Evolutionary conservation across 2,113 vertebrate genomes (phyloP).

Genomic region (Pangasianodon gigas): DNA sequence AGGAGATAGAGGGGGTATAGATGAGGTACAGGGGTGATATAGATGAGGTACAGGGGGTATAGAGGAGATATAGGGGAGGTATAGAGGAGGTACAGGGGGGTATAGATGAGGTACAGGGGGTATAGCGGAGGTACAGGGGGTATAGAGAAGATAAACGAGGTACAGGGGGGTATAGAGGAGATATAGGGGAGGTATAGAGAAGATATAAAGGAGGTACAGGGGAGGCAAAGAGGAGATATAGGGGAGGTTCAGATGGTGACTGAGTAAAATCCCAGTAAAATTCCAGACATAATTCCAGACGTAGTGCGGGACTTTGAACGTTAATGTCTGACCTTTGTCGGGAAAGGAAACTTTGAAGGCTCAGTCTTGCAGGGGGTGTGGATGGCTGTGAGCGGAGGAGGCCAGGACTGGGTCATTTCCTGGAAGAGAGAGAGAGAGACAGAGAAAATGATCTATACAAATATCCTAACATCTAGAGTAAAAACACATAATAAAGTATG

Average conservation of each 20-base stretch:
- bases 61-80: not conserved
- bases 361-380: conserved; percentile 99
- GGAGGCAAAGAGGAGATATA: not conserved
- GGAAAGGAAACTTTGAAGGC: conserved; percentile 98
- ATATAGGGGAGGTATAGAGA: not conserved
- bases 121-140: too few species aligned
- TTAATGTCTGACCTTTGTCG: conserved; percentile 88
- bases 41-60: not conserved
- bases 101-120: not conserved
- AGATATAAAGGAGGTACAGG: not conserved
- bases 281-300: too few species aligned
- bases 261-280: not conserved
- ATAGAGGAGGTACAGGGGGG: not conserved
- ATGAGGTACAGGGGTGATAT: not conserved
- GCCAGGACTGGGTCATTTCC: conserved; percentile 99
- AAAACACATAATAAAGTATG: not conserved
- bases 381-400: conserved; percentile 96
- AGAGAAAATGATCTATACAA: not conserved
- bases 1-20: not conserved
- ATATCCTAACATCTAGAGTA: not conserved
- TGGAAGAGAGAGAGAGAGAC: conserved; percentile 56
- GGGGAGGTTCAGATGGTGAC: too few species aligned
- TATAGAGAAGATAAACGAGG: not conserved
- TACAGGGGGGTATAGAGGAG: not conserved
- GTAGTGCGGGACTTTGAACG: not conserved